These are phyloP conservation scores for Noctuana brunneofusca DNA, from an alignment of 2,888 invertebrate genomes.

Conservation along the genomic window DNA sequence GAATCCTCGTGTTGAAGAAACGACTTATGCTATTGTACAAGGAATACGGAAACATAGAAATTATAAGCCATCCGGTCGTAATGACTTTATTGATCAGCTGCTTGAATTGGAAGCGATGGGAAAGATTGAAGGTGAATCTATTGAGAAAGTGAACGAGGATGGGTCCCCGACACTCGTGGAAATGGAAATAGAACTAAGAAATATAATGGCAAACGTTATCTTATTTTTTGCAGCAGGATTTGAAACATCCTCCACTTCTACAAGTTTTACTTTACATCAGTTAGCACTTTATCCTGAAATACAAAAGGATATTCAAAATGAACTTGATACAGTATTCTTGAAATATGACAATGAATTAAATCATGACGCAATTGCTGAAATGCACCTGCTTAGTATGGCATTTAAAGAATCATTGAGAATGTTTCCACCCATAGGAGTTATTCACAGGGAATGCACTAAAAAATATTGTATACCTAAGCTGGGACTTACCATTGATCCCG, in stretches of 20 bases:
- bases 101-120: conserved; percentile 40
- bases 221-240: conserved; percentile 45
- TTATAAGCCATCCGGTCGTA: conserved; percentile 51
- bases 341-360: conserved; percentile 45
- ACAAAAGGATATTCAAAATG: conserved; percentile 51
- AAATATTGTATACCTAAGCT: conserved; percentile 45
- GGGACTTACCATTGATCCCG: conserved; percentile 47
- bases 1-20: conserved; percentile 41
- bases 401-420: conserved; percentile 49
- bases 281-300: conserved; percentile 52
- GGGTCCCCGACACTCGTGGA: conserved; percentile 33
- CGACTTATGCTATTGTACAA: conserved; percentile 46
- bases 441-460: conserved; percentile 43
- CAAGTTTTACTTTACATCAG: conserved; percentile 50
- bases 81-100: conserved; percentile 52
- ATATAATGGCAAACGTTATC: conserved; percentile 40
- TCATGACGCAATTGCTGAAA: conserved; percentile 46
- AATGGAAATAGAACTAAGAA: conserved; percentile 36
- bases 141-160: conserved; percentile 36
- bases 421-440: conserved; percentile 45
- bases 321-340: conserved; percentile 49
- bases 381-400: conserved; percentile 45
- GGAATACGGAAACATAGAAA: conserved; percentile 55
- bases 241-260: conserved; percentile 44
- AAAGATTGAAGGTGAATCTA: conserved; percentile 43